phyloP scores from a whole-genome alignment of 2,113 vertebrate genomes.

The Coregonus clupeaformis region DNA sequence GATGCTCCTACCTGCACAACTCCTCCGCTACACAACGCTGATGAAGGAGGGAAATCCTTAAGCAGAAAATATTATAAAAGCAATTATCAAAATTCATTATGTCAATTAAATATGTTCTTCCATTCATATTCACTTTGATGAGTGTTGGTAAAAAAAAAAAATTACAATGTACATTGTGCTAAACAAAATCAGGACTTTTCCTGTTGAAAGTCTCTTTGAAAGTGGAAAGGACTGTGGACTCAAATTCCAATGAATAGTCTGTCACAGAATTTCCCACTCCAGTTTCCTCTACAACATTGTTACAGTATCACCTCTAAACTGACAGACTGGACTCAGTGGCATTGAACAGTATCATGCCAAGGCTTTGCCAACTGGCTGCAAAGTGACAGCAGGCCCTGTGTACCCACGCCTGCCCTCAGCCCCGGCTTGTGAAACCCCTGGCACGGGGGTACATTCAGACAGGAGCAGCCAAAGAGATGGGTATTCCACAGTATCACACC shows the following conservation, averaged over 20 bases:
- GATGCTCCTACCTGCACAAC: not conserved
- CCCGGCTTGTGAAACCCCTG: conserved; percentile 47
- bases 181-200: too few species aligned
- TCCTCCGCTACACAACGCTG: too few species aligned
- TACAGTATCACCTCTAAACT: conserved; percentile 58
- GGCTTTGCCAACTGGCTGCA: conserved; percentile 70
- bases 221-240: not conserved
- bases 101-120: too few species aligned
- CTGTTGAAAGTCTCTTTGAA: not conserved
- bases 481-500: conserved; percentile 72
- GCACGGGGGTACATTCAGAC: conserved; percentile 64
- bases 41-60: too few species aligned
- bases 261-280: not conserved
- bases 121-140: too few species aligned
- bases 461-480: conserved; percentile 60
- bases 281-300: conserved; percentile 41
- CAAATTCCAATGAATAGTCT: not conserved
- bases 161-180: too few species aligned
- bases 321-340: conserved; percentile 61
- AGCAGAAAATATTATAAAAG: too few species aligned
- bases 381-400: conserved; percentile 62
- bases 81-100: too few species aligned
- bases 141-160: too few species aligned
- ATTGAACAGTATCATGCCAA: conserved; percentile 63
- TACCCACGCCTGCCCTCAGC: conserved; percentile 61